phyloP scores from a whole-genome alignment of 2,113 vertebrate species.

The Oncorhynchus kisutch region DNA sequence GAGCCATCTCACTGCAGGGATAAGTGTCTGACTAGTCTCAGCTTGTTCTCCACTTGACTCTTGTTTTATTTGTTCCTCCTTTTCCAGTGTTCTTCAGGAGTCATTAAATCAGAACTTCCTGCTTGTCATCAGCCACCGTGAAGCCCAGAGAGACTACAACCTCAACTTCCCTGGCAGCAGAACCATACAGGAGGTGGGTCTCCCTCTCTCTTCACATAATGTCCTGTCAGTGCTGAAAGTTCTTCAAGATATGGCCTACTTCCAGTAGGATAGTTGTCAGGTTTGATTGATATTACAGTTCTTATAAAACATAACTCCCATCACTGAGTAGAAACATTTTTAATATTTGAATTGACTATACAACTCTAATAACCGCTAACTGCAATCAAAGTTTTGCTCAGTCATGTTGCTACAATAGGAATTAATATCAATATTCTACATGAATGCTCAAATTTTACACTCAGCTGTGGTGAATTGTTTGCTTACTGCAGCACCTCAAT shows the following conservation, averaged over 20 bases:
- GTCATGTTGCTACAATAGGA: too few relatives aligned
- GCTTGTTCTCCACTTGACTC: slow-evolving; percentile 85
- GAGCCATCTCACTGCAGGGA: slow-evolving; percentile 68
- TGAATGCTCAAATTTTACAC: too few relatives aligned
- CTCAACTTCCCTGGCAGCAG: slow-evolving; percentile 98
- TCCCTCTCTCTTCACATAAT: not conserved
- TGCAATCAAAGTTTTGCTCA: too few relatives aligned
- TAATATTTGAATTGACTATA: too few relatives aligned
- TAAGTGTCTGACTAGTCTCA: slow-evolving; percentile 81
- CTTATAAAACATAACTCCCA: too few relatives aligned
- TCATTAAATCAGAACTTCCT: slow-evolving; percentile 98
- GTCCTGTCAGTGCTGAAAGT: not conserved
- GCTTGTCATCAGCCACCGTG: slow-evolving; percentile 95
- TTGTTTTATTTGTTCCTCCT: slow-evolving; percentile 8
- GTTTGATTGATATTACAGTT: too few relatives aligned
- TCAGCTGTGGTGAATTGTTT: too few relatives aligned
- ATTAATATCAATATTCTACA: too few relatives aligned
- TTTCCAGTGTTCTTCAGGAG: slow-evolving; percentile 87
- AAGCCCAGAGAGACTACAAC: slow-evolving; percentile 98
- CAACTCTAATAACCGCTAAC: too few relatives aligned
- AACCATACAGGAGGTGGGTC: slow-evolving; percentile 97
- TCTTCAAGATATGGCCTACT: slow-evolving; percentile 42
- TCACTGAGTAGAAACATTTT: too few relatives aligned
- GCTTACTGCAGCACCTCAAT: too few relatives aligned
- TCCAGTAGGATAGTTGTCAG: slow-evolving; percentile 7